Evolutionary conservation across 2,888 invertebrate genomes (phyloP), one percentile per base, ranked within the genome.

Genomic region (Leptinotarsa rubiginosa): DNA sequence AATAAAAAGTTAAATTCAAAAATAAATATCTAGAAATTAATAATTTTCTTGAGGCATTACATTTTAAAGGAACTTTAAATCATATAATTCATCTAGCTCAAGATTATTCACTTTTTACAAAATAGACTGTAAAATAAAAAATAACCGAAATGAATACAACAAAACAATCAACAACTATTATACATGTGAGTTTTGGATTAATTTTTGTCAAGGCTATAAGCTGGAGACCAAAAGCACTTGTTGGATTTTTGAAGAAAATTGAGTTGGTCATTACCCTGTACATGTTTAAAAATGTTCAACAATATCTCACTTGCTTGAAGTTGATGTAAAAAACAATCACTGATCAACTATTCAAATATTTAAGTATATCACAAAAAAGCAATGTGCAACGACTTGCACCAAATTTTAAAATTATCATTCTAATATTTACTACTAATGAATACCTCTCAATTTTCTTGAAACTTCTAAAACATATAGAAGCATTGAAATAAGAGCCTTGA

Each of bases 91-190:
- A 67, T 67, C 68, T 75, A 73, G 62, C 65, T 65, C 68, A 65
- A 69, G 69, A 65, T 69, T 12, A 56, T 68, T 64, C 67, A 49
- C 25, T 65, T 41, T 65, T 73, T 73, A 70, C 69, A 74, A 73
- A 71, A 77, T 69, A 72, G 65, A 70, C 69, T 77, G 75, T 75
- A 70, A 77, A 79, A 77, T 76, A 77, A 77, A 79, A 79, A 79
- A 74, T 75, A 79, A 77, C 75, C 78, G 77, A 77, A 72, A 74
- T 72, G 73, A 81, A 80, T 80, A 81, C 77, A 80, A 82, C 74
- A 80, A 78, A 78, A 78, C 70, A 77, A 78, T 79, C 75, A 81
- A 82, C 80, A 81, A 82, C 75, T 81, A 82, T 82, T 77, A 78
- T 80, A 81, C 79, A 81, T 77, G 76, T 78, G 75, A 74, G 72